Evolutionary conservation across 64 coral and sea anemone species (phyloP).

Genomic region (Platygyra sinensis): DNA sequence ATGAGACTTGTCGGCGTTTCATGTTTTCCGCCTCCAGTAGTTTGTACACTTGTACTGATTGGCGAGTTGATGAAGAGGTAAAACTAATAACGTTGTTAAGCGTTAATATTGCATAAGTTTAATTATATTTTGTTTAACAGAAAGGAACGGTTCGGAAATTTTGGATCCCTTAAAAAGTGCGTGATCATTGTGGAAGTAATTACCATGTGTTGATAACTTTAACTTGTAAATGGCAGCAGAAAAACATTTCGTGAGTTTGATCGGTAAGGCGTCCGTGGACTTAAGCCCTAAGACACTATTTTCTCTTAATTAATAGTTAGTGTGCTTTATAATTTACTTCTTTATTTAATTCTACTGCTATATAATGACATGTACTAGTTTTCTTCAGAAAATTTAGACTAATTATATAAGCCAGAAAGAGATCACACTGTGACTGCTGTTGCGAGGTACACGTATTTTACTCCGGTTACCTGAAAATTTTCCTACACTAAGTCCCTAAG

Average conservation of each 20-base stretch:
- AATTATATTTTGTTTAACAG: background rate
- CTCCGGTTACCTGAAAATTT: too few relatives aligned
- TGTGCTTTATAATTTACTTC: too few relatives aligned
- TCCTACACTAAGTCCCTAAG: too few relatives aligned
- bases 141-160: background rate
- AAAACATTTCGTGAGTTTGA: background rate
- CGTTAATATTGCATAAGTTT: background rate
- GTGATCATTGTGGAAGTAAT: background rate
- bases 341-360: too few relatives aligned
- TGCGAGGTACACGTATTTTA: too few relatives aligned
- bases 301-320: background rate
- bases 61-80: slow-evolving; percentile 35
- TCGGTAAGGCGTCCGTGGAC: background rate
- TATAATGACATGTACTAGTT: too few relatives aligned
- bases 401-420: background rate
- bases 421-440: background rate
- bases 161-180: background rate
- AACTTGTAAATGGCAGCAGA: background rate
- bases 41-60: slow-evolving; percentile 82
- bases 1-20: slow-evolving; percentile 78
- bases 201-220: background rate
- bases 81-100: background rate
- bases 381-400: too few relatives aligned
- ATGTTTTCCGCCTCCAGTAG: slow-evolving; percentile 90
- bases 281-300: background rate